Percentiles rank a stretch among this genome's conserved stretches.
These are phyloP conservation scores for Kradibia gibbosae DNA, from an alignment of 1,140 invertebrate genomes.

Conservation along the genomic window DNA sequence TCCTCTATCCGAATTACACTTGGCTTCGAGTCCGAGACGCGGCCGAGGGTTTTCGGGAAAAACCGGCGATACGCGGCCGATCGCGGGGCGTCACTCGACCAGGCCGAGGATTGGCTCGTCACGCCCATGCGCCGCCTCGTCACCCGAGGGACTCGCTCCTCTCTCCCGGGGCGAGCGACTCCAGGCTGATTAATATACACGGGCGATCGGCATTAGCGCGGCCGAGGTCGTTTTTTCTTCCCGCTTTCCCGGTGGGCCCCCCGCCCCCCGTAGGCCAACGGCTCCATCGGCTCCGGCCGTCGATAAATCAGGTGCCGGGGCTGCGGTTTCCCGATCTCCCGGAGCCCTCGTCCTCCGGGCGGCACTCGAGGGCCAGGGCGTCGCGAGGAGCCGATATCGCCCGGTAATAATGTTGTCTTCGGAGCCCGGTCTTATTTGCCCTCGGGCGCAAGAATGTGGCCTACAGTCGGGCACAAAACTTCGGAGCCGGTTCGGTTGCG, in stretches of 20 bases:
- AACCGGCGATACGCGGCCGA: not conserved
- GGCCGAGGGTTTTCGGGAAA: not conserved
- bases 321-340: not conserved
- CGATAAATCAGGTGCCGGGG: conserved; percentile 40
- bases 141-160: conserved; percentile 18
- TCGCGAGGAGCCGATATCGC: conserved; percentile 52
- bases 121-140: conserved; percentile 1
- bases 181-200: conserved; percentile 33
- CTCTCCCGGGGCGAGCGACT: not conserved
- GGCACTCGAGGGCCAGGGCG: not conserved
- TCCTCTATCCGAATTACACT: too few species aligned
- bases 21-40: too few species aligned
- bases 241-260: not conserved
- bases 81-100: not conserved
- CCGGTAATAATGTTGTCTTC: conserved; percentile 73
- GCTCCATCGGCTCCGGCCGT: not conserved
- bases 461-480: conserved; percentile 72
- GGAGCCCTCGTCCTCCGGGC: not conserved
- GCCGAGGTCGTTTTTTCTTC: conserved; percentile 2
- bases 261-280: not conserved
- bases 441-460: conserved; percentile 72
- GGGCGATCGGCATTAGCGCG: conserved; percentile 3
- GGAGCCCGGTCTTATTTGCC: conserved; percentile 71
- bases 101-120: not conserved
- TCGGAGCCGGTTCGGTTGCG: conserved; percentile 60